phyloP scores from a whole-genome alignment of 2,797 vertebrate genomes.

The Premnoplex brunnescens region DNA sequence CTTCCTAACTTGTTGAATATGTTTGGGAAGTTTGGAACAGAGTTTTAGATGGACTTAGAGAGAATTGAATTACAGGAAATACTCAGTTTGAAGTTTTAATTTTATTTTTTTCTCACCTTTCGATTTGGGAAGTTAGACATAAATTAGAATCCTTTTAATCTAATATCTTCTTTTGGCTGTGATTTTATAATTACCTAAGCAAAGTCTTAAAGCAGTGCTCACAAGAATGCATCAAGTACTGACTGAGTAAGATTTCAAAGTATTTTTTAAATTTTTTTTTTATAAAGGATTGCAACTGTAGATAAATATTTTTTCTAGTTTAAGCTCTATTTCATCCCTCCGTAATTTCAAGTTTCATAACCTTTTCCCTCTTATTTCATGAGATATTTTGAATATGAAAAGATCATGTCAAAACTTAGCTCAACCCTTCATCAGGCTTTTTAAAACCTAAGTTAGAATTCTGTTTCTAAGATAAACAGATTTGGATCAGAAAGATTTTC shows the following conservation, averaged over 20 bases:
- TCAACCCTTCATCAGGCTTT: constrained; percentile 68
- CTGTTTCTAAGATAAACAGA: constrained; percentile 80
- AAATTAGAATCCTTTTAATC: background rate
- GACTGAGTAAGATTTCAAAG: constrained; percentile 60
- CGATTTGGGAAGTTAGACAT: background rate
- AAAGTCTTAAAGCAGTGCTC: constrained; percentile 45
- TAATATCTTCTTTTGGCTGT: background rate
- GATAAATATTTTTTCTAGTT: constrained; percentile 57
- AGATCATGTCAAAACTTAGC: constrained; percentile 75
- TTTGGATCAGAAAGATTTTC: constrained; percentile 78
- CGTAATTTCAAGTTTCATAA: constrained; percentile 60
- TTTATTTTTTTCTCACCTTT: constrained; percentile 14
- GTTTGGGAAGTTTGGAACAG: background rate
- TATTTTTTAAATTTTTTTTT: constrained; percentile 12
- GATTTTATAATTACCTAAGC: background rate
- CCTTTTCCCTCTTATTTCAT: constrained; percentile 62
- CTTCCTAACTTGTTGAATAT: background rate
- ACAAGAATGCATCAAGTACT: background rate
- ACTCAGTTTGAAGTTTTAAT: background rate
- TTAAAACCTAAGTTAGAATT: constrained; percentile 79
- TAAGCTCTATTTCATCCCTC: constrained; percentile 54
- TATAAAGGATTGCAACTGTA: constrained; percentile 49
- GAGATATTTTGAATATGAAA: constrained; percentile 71
- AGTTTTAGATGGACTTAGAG: background rate
- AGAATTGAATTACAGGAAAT: background rate